These are phyloP conservation scores for Agrilus planipennis DNA, from an alignment of 1,140 invertebrate genomes.

Conservation along the genomic window DNA sequence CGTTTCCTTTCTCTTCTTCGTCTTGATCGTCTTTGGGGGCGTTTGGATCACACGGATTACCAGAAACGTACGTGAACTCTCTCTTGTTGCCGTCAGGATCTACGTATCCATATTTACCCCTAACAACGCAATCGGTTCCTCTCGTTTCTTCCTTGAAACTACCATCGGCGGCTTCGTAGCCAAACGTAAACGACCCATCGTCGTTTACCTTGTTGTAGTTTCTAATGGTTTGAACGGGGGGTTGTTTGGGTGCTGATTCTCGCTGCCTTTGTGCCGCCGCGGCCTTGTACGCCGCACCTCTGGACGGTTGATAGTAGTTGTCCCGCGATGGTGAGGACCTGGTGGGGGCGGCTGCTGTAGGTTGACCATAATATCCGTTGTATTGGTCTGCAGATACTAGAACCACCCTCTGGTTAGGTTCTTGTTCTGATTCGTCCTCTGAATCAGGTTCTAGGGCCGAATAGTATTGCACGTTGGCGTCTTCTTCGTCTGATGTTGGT, in stretches of 20 bases:
- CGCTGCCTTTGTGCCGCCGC: constrained; percentile 39
- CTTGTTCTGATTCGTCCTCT: constrained; percentile 19
- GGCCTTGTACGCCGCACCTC: constrained; percentile 23
- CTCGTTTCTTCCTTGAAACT: constrained; percentile 81
- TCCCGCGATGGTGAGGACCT: constrained; percentile 20
- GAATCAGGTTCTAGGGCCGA: constrained; percentile 30
- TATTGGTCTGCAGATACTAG: constrained; percentile 32
- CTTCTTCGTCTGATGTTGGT: constrained; percentile 24
- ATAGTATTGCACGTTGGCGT: constrained; percentile 30
- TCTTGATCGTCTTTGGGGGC: constrained; percentile 55
- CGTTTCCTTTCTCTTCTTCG: constrained; percentile 39
- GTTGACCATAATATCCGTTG: constrained; percentile 34
- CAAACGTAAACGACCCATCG: constrained; percentile 77
- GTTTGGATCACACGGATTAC: constrained; percentile 79
- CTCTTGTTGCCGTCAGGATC: constrained; percentile 79
- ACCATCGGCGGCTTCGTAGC: constrained; percentile 79
- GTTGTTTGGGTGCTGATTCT: constrained; percentile 48
- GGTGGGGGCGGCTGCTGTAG: constrained; percentile 22
- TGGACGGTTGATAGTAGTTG: constrained; percentile 21
- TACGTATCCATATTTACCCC: constrained; percentile 80
- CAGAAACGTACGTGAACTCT: constrained; percentile 82
- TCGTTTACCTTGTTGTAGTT: constrained; percentile 75
- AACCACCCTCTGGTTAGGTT: constrained; percentile 21
- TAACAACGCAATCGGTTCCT: constrained; percentile 73
- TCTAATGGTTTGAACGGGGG: constrained; percentile 64